Percentiles rank a stretch among this genome's conserved stretches.
Conservation (phyloP, 2,797 vertebrate genomes). For the Picus viridis region DNA sequence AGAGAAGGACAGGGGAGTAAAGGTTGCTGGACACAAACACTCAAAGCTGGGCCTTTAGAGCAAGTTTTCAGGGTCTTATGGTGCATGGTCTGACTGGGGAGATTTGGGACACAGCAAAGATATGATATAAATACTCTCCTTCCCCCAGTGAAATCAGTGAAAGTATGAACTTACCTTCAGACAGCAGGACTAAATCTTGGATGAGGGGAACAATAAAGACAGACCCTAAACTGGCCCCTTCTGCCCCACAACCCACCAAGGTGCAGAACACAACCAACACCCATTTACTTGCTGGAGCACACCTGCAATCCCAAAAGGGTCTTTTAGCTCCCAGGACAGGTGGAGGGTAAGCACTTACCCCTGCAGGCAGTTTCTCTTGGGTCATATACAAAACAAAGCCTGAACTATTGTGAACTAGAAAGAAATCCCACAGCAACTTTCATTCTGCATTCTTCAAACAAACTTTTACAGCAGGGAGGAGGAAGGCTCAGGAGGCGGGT, state of each 20-base stretch:
- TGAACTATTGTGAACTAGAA: neutral
- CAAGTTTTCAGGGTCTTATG: neutral
- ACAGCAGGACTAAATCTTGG: neutral
- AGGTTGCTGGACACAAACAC: neutral
- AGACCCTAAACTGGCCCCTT: neutral
- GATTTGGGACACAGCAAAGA: neutral
- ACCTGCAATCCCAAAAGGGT: neutral
- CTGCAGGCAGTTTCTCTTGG: neutral
- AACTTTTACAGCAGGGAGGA: neutral
- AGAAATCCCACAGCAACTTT: neutral
- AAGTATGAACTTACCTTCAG: neutral
- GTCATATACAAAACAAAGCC: neutral
- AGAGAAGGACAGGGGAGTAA: neutral
- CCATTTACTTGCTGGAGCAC: neutral
- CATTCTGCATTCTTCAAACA: neutral
- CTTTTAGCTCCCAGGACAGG: neutral
- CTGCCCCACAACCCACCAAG: neutral
- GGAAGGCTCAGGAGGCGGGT: neutral
- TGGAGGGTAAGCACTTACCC: rapidly evolving
- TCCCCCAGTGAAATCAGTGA: rapidly evolving
- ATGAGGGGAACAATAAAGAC: too few relatives aligned
- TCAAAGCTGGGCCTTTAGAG: neutral
- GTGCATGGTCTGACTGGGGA: neutral
- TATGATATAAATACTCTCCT: neutral
- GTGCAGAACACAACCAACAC: neutral